A percentile compares a stretch with the other conserved stretches of the same genome.
Evolutionary conservation across 2,797 vertebrate species (phyloP).

Genomic region (Lithobates sylvaticus): DNA sequence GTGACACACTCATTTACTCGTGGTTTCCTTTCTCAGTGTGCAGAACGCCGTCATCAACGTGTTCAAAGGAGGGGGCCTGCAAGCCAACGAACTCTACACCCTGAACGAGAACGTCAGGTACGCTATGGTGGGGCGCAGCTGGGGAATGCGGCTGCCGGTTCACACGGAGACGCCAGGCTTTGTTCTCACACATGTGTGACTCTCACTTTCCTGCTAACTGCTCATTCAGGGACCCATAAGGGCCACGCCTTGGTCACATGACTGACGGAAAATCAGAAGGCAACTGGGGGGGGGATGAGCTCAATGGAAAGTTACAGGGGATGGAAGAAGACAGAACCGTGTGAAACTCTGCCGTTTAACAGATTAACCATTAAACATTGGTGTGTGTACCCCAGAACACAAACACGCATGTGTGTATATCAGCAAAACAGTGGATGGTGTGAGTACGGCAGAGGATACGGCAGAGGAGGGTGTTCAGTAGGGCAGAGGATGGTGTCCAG

Average conservation of each 20-base stretch:
- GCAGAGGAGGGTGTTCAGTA: too few species aligned
- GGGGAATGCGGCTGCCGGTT: not conserved
- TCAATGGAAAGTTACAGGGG: too few species aligned
- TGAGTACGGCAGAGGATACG: too few species aligned
- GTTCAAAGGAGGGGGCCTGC: constrained; percentile 89
- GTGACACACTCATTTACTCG: constrained; percentile 35
- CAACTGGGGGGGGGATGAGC: not conserved
- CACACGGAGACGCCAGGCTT: not conserved
- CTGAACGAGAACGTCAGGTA: constrained; percentile 97
- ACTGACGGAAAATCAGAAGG: not conserved
- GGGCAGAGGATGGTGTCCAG: too few species aligned
- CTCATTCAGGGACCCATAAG: not conserved
- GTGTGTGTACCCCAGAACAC: too few species aligned
- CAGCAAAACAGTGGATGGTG: too few species aligned
- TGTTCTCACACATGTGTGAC: constrained; percentile 3
- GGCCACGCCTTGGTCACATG: not conserved
- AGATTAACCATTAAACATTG: too few species aligned
- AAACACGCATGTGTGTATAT: too few species aligned
- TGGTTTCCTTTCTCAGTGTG: constrained; percentile 78
- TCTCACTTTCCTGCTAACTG: not conserved
- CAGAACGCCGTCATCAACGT: constrained; percentile 95
- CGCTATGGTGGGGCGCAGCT: constrained; percentile 15
- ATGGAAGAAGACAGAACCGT: too few species aligned
- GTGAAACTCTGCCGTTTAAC: too few species aligned
- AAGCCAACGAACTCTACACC: constrained; percentile 87